These are phyloP conservation scores for Cyclina sinensis DNA, from an alignment of 1,140 invertebrate genomes.

Conservation along the genomic window DNA sequence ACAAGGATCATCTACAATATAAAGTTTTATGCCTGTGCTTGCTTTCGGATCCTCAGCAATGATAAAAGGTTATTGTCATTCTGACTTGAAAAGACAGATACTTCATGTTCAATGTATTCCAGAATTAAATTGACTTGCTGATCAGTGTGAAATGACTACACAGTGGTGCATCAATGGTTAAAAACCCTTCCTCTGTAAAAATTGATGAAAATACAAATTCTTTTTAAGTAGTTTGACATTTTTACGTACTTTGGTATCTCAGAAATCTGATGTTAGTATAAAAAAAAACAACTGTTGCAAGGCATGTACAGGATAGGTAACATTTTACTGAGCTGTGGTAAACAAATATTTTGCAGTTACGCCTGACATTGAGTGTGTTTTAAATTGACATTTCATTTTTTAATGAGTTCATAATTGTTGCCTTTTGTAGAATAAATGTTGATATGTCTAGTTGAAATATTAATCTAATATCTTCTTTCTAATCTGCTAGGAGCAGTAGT, in stretches of 20 bases:
- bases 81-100: neutral
- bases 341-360: neutral
- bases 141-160: neutral
- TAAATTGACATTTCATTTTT: conserved; percentile 25
- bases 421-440: conserved; percentile 41
- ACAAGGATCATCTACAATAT: neutral
- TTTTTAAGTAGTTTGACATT: too few species aligned
- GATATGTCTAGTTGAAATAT: neutral
- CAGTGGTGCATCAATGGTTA: too few species aligned
- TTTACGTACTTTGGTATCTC: too few species aligned
- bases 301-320: too few species aligned
- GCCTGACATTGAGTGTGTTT: neutral
- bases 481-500: conserved; percentile 68
- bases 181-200: too few species aligned
- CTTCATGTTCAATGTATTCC: neutral
- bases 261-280: too few species aligned
- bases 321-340: too few species aligned
- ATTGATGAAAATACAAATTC: too few species aligned
- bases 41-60: neutral
- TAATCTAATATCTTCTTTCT: conserved; percentile 62
- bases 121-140: neutral
- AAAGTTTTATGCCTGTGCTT: neutral
- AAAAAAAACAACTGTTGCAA: too few species aligned
- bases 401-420: conserved; percentile 22
- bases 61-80: conserved; percentile 58